phyloP scores from a whole-genome alignment of 1,140 invertebrate genomes.

The Diorhabda sublineata region DNA sequence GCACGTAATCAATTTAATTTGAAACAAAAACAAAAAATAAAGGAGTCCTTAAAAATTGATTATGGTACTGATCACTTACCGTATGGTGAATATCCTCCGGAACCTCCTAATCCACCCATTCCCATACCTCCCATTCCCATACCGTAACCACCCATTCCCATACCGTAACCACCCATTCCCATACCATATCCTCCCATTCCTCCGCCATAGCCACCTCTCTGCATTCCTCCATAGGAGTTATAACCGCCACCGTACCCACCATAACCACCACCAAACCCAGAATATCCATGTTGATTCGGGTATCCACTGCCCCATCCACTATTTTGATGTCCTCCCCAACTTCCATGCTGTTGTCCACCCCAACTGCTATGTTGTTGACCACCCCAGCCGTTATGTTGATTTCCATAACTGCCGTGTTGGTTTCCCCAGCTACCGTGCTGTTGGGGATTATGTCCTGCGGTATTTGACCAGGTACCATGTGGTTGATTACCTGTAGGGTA shows the following conservation, averaged over 20 bases:
- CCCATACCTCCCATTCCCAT: slow-evolving; percentile 20
- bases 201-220: slow-evolving; percentile 15
- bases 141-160: no score
- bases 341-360: slow-evolving; percentile 1
- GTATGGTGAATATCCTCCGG: slow-evolving; percentile 8
- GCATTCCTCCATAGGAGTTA: slow-evolving; percentile 1
- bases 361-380: not conserved
- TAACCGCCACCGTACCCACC: slow-evolving; percentile 14
- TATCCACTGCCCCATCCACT: slow-evolving; percentile 18
- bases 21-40: not conserved
- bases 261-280: not conserved
- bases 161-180: slow-evolving; percentile 20
- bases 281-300: not conserved
- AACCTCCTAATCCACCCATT: slow-evolving; percentile 22
- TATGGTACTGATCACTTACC: not conserved
- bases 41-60: not conserved
- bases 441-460: not conserved
- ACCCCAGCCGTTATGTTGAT: not conserved
- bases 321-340: slow-evolving; percentile 6
- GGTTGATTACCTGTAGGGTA: slow-evolving; percentile 8
- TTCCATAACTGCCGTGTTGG: not conserved
- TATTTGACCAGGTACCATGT: slow-evolving; percentile 10
- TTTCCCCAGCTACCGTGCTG: slow-evolving; percentile 4
- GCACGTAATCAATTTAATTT: not conserved
- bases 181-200: slow-evolving; percentile 19